Percentiles rank a stretch among this genome's conserved stretches.
Conservation (phyloP, 1,140 invertebrate species). For the Anastatus disparis region DNA sequence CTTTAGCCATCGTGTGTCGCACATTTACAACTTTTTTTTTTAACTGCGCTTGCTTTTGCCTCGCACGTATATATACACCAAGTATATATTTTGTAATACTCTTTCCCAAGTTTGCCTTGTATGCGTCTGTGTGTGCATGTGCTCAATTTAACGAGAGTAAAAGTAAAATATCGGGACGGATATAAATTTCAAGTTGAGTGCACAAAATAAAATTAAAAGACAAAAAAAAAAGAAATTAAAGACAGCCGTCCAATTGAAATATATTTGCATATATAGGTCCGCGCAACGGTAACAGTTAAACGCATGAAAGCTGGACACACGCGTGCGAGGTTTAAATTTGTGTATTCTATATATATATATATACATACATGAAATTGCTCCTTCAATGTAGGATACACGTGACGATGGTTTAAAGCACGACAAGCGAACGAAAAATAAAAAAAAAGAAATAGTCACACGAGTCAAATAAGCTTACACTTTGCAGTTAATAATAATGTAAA, state of each 20-base stretch:
- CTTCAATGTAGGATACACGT: constrained; percentile 32
- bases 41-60: too few species aligned
- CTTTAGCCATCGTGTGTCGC: too few species aligned
- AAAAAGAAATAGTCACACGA: too few species aligned
- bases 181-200: not conserved
- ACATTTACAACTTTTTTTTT: too few species aligned
- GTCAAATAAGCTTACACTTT: too few species aligned
- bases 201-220: not conserved
- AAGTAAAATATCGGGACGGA: constrained; percentile 12
- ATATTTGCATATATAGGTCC: constrained; percentile 8
- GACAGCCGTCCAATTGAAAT: too few species aligned
- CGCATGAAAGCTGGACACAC: too few species aligned
- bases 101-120: not conserved
- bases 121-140: not conserved
- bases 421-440: constrained; percentile 2
- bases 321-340: too few species aligned
- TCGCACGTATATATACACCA: too few species aligned
- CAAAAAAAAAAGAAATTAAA: too few species aligned
- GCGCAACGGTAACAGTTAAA: constrained; percentile 10
- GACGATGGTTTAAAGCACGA: not conserved
- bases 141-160: constrained; percentile 16
- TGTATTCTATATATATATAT: not conserved
- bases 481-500: too few species aligned
- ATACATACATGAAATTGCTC: not conserved
- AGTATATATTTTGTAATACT: too few species aligned